A percentile compares a stretch with the other conserved stretches of the same genome.
Conservation (phyloP, 1,140 invertebrate genomes). For the Aphelinus atriplicis region DNA sequence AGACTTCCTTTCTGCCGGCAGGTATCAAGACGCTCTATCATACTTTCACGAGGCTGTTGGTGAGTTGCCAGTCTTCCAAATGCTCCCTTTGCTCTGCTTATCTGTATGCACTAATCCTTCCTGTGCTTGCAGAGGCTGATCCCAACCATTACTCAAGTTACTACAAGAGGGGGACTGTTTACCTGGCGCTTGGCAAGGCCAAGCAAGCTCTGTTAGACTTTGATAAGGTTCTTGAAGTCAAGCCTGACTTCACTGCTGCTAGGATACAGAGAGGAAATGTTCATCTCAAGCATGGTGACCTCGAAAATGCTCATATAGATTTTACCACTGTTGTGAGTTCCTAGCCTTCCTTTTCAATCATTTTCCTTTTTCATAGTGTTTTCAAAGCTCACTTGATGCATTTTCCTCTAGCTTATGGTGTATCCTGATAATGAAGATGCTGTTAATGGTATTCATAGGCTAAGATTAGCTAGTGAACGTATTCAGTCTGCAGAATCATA, state of each 20-base stretch:
- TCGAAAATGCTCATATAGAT: constrained; percentile 84
- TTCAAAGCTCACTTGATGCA: no score
- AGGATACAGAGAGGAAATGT: constrained; percentile 87
- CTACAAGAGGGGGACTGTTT: constrained; percentile 95
- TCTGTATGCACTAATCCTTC: no score
- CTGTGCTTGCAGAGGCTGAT: constrained; percentile 82
- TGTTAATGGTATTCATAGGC: constrained; percentile 70
- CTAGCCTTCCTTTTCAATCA: neutral
- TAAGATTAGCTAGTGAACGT: constrained; percentile 74
- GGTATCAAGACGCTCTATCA: constrained; percentile 94
- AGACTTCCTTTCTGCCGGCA: constrained; percentile 88
- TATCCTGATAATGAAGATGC: constrained; percentile 86
- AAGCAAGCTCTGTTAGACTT: constrained; percentile 95
- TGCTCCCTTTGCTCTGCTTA: no score
- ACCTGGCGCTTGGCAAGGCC: constrained; percentile 94
- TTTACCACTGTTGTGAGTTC: constrained; percentile 85
- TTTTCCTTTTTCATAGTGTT: constrained; percentile 21
- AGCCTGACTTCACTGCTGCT: constrained; percentile 93
- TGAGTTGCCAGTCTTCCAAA: constrained; percentile 64
- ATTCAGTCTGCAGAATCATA: constrained; percentile 75
- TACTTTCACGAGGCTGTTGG: constrained; percentile 99
- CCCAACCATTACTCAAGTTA: constrained; percentile 95
- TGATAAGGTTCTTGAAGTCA: constrained; percentile 89
- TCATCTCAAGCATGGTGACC: constrained; percentile 88
- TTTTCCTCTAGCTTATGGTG: constrained; percentile 69